Percentiles rank a stretch among this genome's conserved stretches.
Evolutionary conservation across 2,888 invertebrate genomes (phyloP).

Genomic region (Chalcosyrphus nemorum): DNA sequence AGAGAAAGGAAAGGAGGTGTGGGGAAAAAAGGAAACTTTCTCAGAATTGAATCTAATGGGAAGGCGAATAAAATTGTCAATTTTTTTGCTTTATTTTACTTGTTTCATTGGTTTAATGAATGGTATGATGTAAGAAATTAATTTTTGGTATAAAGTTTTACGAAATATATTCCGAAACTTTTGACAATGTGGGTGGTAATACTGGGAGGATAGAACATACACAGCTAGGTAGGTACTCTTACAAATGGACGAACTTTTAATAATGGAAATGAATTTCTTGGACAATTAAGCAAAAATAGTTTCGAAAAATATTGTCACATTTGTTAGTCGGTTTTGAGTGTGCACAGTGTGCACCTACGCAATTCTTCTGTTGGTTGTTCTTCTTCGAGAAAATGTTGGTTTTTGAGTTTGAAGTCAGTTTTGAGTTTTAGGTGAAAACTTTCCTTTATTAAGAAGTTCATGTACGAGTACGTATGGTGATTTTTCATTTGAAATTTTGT

Average conservation of each 20-base stretch:
- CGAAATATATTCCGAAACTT: not conserved
- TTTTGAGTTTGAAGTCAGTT: not conserved
- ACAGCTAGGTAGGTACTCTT: not conserved
- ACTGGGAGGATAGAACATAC: too few species aligned
- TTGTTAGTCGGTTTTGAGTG: not conserved
- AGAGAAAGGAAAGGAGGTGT: conserved; percentile 34
- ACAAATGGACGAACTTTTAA: not conserved
- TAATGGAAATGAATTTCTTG: not conserved
- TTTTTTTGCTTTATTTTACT: conserved; percentile 12
- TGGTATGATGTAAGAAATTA: conserved; percentile 29
- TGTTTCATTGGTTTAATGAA: not conserved
- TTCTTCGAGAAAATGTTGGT: not conserved
- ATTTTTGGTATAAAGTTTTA: conserved; percentile 10
- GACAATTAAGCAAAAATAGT: not conserved
- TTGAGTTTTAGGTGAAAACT: not conserved
- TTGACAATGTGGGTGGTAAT: not conserved
- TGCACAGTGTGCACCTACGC: too few species aligned
- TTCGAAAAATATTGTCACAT: not conserved
- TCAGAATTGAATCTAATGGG: conserved; percentile 46
- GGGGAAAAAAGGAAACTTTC: conserved; percentile 42
- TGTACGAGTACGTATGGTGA: not conserved
- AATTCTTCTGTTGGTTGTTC: not conserved
- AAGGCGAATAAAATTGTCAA: conserved; percentile 27
- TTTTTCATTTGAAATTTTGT: not conserved
- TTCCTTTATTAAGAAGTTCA: not conserved